A percentile compares a stretch with the other conserved stretches of the same genome.
Conservation (phyloP, 2,888 invertebrate genomes). For the Nomada fucata region DNA sequence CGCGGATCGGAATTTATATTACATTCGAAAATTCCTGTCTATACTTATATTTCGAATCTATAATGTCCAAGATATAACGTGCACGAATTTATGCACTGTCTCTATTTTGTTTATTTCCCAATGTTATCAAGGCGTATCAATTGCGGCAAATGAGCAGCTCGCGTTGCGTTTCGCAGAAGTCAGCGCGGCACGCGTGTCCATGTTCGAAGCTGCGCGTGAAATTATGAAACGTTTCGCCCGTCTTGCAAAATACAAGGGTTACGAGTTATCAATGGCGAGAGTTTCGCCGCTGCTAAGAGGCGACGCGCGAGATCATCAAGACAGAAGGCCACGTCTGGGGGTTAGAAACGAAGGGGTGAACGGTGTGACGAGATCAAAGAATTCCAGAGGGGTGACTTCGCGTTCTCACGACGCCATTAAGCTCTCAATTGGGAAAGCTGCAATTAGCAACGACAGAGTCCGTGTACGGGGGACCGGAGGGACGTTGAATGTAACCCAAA, state of each 20-base stretch:
- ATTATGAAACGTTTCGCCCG: constrained; percentile 5
- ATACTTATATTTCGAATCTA: no score
- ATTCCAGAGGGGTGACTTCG: constrained; percentile 42
- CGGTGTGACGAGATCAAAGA: constrained; percentile 56
- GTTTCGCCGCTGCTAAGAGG: constrained; percentile 24
- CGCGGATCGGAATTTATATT: no score
- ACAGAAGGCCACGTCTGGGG: constrained; percentile 7
- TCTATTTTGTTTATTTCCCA: no score
- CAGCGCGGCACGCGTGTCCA: neutral
- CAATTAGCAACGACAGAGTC: constrained; percentile 64
- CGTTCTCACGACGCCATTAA: constrained; percentile 58
- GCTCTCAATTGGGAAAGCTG: constrained; percentile 68
- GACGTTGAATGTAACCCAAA: constrained; percentile 18
- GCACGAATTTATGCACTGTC: no score
- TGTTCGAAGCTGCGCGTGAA: constrained; percentile 8
- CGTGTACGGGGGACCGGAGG: constrained; percentile 14
- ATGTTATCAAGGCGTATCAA: no score
- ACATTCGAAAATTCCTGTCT: no score
- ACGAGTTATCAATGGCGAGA: constrained; percentile 32
- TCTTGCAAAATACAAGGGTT: constrained; percentile 2
- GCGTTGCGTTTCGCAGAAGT: neutral
- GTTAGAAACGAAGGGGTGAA: neutral
- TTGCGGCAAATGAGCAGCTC: no score
- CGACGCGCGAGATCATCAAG: constrained; percentile 24
- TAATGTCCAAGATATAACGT: no score